Percentiles rank a stretch among this genome's conserved stretches.
Conservation (phyloP, 2,113 vertebrate species). For the Gnathonemus longibarbis region DNA sequence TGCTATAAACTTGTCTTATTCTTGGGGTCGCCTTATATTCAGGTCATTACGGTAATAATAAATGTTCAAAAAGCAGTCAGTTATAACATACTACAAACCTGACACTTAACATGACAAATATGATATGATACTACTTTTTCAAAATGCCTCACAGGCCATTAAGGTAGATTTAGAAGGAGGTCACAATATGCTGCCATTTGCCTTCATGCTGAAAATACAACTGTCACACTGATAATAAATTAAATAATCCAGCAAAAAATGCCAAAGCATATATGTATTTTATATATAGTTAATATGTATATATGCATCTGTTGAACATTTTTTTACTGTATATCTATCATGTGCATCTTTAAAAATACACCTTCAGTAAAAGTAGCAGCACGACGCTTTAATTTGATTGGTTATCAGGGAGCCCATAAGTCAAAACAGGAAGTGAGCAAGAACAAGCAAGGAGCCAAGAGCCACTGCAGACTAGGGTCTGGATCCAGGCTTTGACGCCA, state of each 20-base stretch:
- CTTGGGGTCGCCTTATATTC: no score
- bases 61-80: neutral
- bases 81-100: neutral
- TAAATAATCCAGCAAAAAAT: neutral
- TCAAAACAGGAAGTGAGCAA: neutral
- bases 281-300: neutral
- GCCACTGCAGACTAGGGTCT: neutral
- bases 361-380: neutral
- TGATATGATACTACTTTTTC: neutral
- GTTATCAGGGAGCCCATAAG: neutral
- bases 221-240: neutral
- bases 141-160: neutral
- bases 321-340: neutral
- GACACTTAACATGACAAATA: neutral
- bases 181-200: neutral
- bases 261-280: neutral
- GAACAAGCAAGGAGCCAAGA: neutral
- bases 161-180: neutral
- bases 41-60: neutral
- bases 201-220: neutral
- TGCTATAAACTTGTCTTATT: no score
- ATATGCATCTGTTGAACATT: neutral
- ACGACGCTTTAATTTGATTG: neutral
- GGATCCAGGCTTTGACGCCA: slow-evolving; percentile 28
- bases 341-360: neutral